Evolutionary conservation across 2,797 vertebrate genomes (phyloP).

Genomic region (Hoplostethus atlanticus): DNA sequence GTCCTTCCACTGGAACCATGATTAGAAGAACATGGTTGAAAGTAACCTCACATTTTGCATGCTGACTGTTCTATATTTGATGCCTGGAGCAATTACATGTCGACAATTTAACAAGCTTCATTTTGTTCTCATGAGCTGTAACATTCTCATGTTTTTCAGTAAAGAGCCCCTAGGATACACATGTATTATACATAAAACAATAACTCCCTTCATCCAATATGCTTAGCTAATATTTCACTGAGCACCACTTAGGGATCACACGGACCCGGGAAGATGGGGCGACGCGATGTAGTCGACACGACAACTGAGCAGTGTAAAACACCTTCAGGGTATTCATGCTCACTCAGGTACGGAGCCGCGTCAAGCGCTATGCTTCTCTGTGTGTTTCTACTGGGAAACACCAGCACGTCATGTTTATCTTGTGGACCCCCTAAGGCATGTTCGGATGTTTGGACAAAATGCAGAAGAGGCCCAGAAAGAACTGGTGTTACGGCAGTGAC

Average conservation of each 20-base stretch:
- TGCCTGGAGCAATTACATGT: conserved; percentile 37
- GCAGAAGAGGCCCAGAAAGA: conserved; percentile 3
- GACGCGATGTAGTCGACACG: conserved; percentile 21
- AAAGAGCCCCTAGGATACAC: conserved; percentile 52
- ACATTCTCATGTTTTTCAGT: conserved; percentile 36
- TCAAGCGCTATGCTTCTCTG: neutral
- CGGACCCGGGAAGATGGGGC: conserved; percentile 22
- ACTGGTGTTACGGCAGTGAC: neutral
- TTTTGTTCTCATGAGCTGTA: conserved; percentile 52
- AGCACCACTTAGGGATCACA: conserved; percentile 57
- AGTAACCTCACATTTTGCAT: neutral
- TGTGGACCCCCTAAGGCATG: neutral
- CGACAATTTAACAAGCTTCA: conserved; percentile 37
- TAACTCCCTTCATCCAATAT: conserved; percentile 35
- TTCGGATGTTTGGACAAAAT: conserved; percentile 19
- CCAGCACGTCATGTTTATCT: conserved; percentile 16
- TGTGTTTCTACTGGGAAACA: conserved; percentile 15
- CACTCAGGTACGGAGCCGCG: conserved; percentile 16
- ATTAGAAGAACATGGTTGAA: conserved; percentile 14
- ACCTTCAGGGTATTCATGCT: conserved; percentile 33
- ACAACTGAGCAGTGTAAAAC: conserved; percentile 35
- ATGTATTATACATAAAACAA: conserved; percentile 70
- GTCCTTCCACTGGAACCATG: neutral
- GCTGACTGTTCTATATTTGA: conserved; percentile 13
- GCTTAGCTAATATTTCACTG: conserved; percentile 70